Base-by-base conservation (phyloP, 2,888 invertebrate species). In the Acleris emargana region DNA sequence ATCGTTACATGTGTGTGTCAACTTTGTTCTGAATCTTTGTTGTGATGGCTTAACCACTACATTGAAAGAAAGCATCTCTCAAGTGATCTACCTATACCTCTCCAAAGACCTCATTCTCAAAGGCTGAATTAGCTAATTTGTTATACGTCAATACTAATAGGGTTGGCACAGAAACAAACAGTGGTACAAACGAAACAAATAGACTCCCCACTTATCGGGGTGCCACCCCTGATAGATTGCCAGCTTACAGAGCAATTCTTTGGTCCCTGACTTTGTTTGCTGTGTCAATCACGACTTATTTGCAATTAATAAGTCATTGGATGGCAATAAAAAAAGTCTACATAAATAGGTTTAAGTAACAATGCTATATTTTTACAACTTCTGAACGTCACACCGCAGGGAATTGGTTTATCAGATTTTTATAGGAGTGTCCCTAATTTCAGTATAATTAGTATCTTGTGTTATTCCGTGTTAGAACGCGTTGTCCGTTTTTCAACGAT, bases 81-180 rank as follows among this genome's bases (percentile, higher is more conserved):
- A 38, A 38, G 38, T 13, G 38, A 38, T 38, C 9, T 32, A 11
- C 18, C 13, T 17, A 11, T 49, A 18, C 22, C 55, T 38, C 38
- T 38, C 13, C 6, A 55, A 55, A 54, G 54, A 55, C 18, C 55
- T 20, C 25, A 38, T 64, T 52, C 64, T 59, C 59, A 13, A 43
- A 51, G 51, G 42, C 20, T 28, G 64, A 60, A 66, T 66, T 66
- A 59, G 51, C 64, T 66, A 54, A 60, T 66, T 66, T 66, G 64
- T 66, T 49, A 49, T 20, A 53, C 47, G 64, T 51, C 64, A 60
- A 60, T 66, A 66, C 60, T 60, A 66, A 66, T 66, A 59, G 59
- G 49, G 58, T 58, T 53, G 49, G 58, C 22, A 45, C 53, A 43
- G 59, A 53, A 59, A 58, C 58, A 59, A 64, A 58, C 64, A 58